Percentiles rank a stretch among this genome's conserved stretches.
phyloP scores from a whole-genome alignment of 2,113 vertebrate genomes.

The Nestor notabilis region DNA sequence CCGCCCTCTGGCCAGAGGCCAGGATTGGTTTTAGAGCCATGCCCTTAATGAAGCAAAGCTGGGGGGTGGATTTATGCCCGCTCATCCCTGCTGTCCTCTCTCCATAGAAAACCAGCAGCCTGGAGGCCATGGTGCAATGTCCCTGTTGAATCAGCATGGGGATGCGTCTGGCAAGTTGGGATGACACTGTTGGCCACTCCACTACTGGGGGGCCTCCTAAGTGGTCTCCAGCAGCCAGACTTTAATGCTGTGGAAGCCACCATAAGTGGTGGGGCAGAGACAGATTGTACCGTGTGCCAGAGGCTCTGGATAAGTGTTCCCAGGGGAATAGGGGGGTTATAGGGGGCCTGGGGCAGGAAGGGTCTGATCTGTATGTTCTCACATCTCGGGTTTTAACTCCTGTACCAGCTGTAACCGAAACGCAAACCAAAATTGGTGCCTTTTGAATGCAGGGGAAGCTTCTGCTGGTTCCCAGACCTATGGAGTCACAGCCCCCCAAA shows the following conservation, averaged over 20 bases:
- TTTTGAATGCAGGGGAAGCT: constrained; percentile 42
- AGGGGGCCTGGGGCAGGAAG: background rate
- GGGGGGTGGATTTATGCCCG: background rate
- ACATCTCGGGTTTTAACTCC: background rate
- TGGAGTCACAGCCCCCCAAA: background rate
- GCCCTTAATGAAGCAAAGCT: constrained; percentile 61
- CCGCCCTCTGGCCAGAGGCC: background rate
- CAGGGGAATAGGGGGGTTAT: background rate
- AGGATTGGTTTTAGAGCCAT: constrained; percentile 66
- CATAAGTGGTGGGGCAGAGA: background rate
- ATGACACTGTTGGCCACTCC: background rate
- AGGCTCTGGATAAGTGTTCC: background rate
- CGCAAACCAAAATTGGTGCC: background rate
- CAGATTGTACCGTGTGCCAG: background rate
- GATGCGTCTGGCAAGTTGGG: background rate
- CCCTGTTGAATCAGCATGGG: background rate
- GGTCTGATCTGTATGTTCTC: background rate
- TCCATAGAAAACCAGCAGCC: background rate
- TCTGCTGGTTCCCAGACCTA: background rate
- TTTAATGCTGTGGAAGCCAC: background rate
- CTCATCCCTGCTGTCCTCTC: background rate
- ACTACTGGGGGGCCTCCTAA: rapidly evolving
- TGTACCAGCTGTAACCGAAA: background rate
- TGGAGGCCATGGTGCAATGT: background rate
- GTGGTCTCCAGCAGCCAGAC: rapidly evolving